Percentiles rank a stretch among this genome's conserved stretches.
phyloP scores from a whole-genome alignment of 2,888 invertebrate genomes.

The Andricus quercusramuli region DNA sequence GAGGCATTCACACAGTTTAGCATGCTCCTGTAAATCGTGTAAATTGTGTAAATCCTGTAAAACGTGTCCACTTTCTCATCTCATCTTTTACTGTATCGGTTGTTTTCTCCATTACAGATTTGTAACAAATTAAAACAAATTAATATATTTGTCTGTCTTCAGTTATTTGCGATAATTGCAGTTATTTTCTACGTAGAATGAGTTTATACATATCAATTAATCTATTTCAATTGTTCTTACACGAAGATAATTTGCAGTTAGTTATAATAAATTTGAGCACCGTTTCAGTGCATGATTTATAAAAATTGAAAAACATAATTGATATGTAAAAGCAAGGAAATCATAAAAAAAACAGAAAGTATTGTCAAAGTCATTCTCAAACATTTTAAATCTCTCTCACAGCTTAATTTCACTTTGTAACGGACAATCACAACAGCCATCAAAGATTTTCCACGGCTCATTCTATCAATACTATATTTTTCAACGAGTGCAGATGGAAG shows the following conservation, averaged over 20 bases:
- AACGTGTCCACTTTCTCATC: constrained; percentile 50
- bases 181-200: too few species aligned
- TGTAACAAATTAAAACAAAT: constrained; percentile 36
- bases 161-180: neutral
- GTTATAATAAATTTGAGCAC: too few species aligned
- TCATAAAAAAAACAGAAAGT: neutral
- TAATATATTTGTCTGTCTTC: neutral
- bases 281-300: neutral
- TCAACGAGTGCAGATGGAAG: too few species aligned
- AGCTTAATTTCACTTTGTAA: neutral
- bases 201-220: too few species aligned
- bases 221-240: too few species aligned
- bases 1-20: constrained; percentile 96
- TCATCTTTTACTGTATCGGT: constrained; percentile 48
- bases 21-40: constrained; percentile 89
- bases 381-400: neutral
- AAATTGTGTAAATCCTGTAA: constrained; percentile 42
- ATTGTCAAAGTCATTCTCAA: neutral
- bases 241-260: too few species aligned
- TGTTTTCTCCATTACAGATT: constrained; percentile 51
- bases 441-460: neutral
- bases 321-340: neutral
- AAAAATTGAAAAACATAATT: neutral
- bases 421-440: too few species aligned
- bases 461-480: neutral